phyloP scores from a whole-genome alignment of 2,888 invertebrate species.

The Oscheius sp. region DNA sequence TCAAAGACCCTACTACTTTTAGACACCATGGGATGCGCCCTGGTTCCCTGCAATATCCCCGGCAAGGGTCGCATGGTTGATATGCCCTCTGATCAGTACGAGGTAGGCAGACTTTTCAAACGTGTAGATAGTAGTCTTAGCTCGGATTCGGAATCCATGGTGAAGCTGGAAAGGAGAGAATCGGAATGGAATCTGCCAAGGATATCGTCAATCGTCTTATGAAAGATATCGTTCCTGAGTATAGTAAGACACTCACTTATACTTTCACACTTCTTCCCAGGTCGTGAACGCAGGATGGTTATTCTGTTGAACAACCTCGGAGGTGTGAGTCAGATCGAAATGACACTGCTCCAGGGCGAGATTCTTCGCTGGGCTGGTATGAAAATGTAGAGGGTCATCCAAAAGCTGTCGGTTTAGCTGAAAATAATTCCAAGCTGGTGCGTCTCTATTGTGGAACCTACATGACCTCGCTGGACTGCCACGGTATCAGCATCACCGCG shows the following conservation, averaged over 20 bases:
- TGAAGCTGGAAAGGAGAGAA: conserved; percentile 78
- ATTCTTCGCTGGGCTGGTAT: conserved; percentile 80
- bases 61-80: conserved; percentile 80
- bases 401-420: conserved; percentile 39
- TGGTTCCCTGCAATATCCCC: conserved; percentile 82
- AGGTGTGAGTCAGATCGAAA: conserved; percentile 82
- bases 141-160: conserved; percentile 73
- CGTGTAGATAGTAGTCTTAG: conserved; percentile 37
- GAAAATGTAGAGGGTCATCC: conserved; percentile 45
- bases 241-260: background rate
- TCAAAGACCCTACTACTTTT: conserved; percentile 69
- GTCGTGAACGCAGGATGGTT: conserved; percentile 76
- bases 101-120: conserved; percentile 79
- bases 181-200: conserved; percentile 73
- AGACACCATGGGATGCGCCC: conserved; percentile 82
- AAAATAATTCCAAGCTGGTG: conserved; percentile 61
- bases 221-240: conserved; percentile 72
- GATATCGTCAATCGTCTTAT: conserved; percentile 75
- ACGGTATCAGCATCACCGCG: conserved; percentile 84
- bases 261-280: background rate
- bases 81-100: conserved; percentile 77
- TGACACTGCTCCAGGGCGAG: conserved; percentile 82
- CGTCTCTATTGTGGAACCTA: conserved; percentile 74
- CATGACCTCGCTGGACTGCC: conserved; percentile 83
- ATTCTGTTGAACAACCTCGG: conserved; percentile 86